A percentile compares a stretch with the other conserved stretches of the same genome.
phyloP scores from a whole-genome alignment of 2,888 invertebrate species.

The Lathronympha strigana region DNA sequence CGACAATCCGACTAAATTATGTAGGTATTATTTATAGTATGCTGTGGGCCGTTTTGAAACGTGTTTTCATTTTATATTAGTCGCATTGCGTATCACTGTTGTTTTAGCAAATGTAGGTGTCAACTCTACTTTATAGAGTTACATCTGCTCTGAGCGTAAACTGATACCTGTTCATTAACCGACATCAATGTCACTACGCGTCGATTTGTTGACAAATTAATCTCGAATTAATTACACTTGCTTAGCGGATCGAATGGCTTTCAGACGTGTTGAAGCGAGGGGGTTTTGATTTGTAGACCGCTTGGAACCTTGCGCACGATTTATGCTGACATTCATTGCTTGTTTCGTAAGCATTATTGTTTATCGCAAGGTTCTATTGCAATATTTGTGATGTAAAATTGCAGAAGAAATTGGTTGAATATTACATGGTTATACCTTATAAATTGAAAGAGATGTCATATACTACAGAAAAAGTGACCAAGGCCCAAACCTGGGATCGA shows the following conservation, averaged over 20 bases:
- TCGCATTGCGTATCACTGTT: too few relatives aligned
- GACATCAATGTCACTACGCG: slow-evolving; percentile 28
- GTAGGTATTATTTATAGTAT: too few relatives aligned
- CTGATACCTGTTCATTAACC: slow-evolving; percentile 9
- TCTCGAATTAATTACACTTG: slow-evolving; percentile 28
- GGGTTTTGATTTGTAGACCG: slow-evolving; percentile 18
- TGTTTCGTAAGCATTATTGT: neutral
- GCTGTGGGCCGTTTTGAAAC: too few relatives aligned
- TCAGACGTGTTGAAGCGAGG: neutral
- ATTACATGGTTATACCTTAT: too few relatives aligned
- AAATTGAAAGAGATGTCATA: too few relatives aligned
- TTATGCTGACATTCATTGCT: slow-evolving; percentile 15
- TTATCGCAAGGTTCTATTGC: neutral
- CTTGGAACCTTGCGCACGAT: slow-evolving; percentile 9
- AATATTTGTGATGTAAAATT: neutral
- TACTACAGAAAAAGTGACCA: too few relatives aligned
- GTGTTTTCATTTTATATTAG: too few relatives aligned
- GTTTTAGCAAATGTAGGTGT: too few relatives aligned
- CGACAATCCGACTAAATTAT: too few relatives aligned
- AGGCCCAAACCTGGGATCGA: too few relatives aligned
- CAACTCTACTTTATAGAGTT: too few relatives aligned
- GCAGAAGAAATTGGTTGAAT: neutral
- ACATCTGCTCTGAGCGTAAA: neutral
- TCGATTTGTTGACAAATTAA: slow-evolving; percentile 31
- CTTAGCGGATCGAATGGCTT: slow-evolving; percentile 18